Conservation (phyloP, 2,113 vertebrate genomes). For the Sphaerodactylus townsendi region DNA sequence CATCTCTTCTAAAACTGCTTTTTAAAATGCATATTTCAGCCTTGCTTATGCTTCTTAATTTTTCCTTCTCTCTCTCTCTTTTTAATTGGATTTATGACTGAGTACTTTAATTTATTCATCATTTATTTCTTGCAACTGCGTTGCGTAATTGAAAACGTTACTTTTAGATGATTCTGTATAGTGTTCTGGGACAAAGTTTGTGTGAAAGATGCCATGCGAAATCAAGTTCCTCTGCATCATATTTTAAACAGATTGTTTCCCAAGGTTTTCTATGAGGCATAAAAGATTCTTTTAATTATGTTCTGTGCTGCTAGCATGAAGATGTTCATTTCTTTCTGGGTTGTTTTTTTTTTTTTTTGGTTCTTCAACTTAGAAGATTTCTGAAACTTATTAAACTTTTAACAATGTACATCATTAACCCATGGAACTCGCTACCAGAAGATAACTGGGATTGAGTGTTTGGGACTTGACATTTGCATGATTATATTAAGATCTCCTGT, state of each 20-base stretch:
- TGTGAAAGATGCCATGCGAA: conserved; percentile 38
- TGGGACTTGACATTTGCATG: neutral
- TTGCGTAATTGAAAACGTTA: conserved; percentile 58
- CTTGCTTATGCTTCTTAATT: conserved; percentile 57
- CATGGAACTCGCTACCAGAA: neutral
- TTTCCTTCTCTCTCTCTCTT: conserved; percentile 28
- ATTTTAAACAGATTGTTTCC: conserved; percentile 48
- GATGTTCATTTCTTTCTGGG: neutral
- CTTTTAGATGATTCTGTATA: conserved; percentile 54
- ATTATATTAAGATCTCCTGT: neutral
- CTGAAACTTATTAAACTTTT: conserved; percentile 25
- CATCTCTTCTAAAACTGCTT: conserved; percentile 44
- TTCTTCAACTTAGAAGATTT: conserved; percentile 36
- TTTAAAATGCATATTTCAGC: conserved; percentile 48
- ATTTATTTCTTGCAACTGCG: conserved; percentile 53
- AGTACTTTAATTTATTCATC: conserved; percentile 68
- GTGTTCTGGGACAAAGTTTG: conserved; percentile 47
- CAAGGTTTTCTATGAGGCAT: conserved; percentile 34
- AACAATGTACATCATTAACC: neutral
- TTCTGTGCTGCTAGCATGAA: neutral
- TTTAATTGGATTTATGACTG: conserved; percentile 65
- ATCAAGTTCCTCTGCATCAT: conserved; percentile 29
- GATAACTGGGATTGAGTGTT: neutral
- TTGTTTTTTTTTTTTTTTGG: neutral
- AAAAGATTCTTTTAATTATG: conserved; percentile 18